These are phyloP conservation scores for Hypocryptadius cinnamomeus DNA, from an alignment of 2,113 vertebrate species.

Conservation along the genomic window DNA sequence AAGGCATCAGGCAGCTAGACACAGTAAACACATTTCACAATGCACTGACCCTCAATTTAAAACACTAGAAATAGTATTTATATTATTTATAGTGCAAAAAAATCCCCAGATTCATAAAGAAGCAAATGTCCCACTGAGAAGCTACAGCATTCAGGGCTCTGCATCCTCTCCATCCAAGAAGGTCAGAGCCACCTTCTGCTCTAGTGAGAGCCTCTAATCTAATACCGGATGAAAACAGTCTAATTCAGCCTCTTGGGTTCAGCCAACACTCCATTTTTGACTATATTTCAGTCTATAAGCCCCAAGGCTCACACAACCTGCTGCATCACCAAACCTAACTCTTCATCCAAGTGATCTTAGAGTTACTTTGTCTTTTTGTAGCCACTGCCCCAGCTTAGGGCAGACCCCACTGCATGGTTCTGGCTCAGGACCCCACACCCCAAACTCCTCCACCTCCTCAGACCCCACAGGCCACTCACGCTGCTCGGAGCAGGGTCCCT, in stretches of 20 bases:
- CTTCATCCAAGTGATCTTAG: background rate
- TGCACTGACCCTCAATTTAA: background rate
- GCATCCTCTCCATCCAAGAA: background rate
- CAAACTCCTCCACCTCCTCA: background rate
- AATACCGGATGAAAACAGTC: background rate
- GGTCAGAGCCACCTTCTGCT: background rate
- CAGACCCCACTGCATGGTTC: background rate
- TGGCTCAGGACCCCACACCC: background rate
- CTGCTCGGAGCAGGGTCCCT: background rate
- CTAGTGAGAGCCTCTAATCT: background rate
- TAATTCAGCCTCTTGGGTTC: background rate
- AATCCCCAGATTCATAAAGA: background rate
- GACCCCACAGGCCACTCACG: background rate
- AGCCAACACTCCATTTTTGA: fast-evolving
- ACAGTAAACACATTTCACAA: background rate
- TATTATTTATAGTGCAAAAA: background rate
- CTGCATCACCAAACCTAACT: background rate
- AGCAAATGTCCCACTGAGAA: background rate
- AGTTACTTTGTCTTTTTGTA: too few species aligned
- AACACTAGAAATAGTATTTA: background rate
- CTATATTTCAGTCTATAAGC: background rate
- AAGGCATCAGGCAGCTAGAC: background rate
- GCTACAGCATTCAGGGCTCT: background rate
- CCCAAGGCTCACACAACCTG: background rate
- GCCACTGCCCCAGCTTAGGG: fast-evolving